Evolutionary conservation across 2,797 vertebrate species (phyloP), one percentile per base, ranked within the genome.

Genomic region (Morelia viridis): DNA sequence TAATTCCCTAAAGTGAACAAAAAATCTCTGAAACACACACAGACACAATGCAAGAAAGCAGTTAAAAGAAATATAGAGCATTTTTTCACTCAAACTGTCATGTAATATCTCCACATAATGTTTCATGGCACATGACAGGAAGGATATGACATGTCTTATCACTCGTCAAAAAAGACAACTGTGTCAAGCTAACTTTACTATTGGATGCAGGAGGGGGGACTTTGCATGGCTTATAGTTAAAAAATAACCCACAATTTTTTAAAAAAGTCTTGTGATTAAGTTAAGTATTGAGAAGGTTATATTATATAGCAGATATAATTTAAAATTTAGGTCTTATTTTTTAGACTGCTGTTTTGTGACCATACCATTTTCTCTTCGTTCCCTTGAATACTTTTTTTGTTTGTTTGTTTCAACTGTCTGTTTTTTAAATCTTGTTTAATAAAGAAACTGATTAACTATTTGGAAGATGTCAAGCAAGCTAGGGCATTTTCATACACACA

Each of bases 91-190:
- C 94, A 96, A 95, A 96, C 95, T 80, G 91, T 93, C 91, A 94
- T 92, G 65, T 5, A 0, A 92, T 93, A 90, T 96, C 93, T 96
- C 93, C 90, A 87, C 94, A 92, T 85, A 93, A 94, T 94, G 94
- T 92, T 95, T 96, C 94, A 62, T 94, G 97, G 95, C 95, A 94
- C 95, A 91, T 94, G 95, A 96, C 96, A 95, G 94, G 95, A 94
- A 95, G 93, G 94, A 95, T 95, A 94, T 90, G 95, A 92, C 94
- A 93, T 95, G 93, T 96, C 96, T 96, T 93, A 94, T 92, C 94
- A 95, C 92, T 86, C 95, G 95, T 96, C 95, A 96, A 95, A 96
- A 94, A 89, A 65, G 93, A 96, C 96, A 96, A 92, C 85, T 93
- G 87, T 89, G 94, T 95, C 93, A 96, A 95, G 86, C 91, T 93